A percentile compares a stretch with the other conserved stretches of the same genome.
phyloP scores from a whole-genome alignment of 2,113 vertebrate species.

The Lagopus muta region DNA sequence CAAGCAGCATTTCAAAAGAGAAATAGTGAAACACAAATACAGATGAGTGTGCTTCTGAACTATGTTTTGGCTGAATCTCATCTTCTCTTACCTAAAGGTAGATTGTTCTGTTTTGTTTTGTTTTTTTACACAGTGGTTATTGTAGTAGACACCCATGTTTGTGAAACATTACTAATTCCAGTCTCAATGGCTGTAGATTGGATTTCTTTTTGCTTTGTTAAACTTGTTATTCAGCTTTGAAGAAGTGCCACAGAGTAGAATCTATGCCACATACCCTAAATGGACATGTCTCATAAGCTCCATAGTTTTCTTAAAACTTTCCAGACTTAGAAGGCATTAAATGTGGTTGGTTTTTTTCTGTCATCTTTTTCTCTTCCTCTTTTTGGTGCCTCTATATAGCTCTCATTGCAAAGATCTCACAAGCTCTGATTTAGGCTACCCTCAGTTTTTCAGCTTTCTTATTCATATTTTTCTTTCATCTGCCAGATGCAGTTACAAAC shows the following conservation, averaged over 20 bases:
- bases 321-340: not conserved
- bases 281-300: not conserved
- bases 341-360: rapidly evolving
- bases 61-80: not conserved
- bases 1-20: not conserved
- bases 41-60: not conserved
- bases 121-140: not conserved
- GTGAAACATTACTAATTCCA: not conserved
- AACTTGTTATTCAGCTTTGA: not conserved
- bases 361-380: not conserved
- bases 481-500: not conserved
- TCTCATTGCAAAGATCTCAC: not conserved
- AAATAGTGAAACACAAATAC: not conserved
- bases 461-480: not conserved
- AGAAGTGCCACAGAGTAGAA: not conserved
- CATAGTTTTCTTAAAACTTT: not conserved
- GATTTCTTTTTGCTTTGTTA: not conserved
- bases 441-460: not conserved
- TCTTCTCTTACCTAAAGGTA: not conserved
- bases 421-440: not conserved
- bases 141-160: not conserved
- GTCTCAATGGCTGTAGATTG: not conserved
- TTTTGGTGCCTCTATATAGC: not conserved
- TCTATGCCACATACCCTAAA: rapidly evolving
- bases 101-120: not conserved